Conservation (phyloP, 1,140 invertebrate species). For the Sipha flava region DNA sequence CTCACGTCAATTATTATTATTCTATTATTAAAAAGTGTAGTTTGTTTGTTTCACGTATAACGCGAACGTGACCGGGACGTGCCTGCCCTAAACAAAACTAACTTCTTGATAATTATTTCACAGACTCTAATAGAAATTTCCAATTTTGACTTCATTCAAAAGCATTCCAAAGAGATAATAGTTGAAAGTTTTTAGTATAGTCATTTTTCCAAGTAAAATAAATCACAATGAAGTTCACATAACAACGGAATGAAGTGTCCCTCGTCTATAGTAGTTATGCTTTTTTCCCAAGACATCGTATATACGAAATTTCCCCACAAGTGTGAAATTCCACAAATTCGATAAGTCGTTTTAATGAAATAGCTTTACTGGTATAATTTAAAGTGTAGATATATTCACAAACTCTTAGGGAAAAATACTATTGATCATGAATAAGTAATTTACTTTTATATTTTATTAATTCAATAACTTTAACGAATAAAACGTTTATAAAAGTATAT, state of each 20-base stretch:
- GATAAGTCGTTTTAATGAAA: conserved; percentile 13
- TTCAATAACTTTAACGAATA: neutral
- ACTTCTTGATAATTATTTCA: neutral
- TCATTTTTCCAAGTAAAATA: neutral
- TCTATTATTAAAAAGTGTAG: neutral
- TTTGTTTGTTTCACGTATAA: neutral
- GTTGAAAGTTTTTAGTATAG: neutral
- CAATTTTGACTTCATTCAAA: neutral
- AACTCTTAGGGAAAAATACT: neutral
- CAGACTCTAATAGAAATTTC: neutral
- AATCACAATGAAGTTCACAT: neutral
- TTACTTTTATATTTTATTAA: neutral
- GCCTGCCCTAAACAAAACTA: neutral
- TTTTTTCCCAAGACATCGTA: neutral
- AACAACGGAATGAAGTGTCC: neutral
- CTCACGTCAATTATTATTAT: too few species aligned
- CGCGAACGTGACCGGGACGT: neutral
- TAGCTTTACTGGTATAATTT: neutral
- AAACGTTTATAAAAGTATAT: neutral
- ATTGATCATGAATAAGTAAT: neutral
- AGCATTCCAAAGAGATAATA: neutral
- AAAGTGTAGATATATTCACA: neutral
- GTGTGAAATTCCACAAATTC: neutral
- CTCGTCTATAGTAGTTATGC: neutral
- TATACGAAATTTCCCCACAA: neutral